Conservation (phyloP, 2,113 vertebrate species). For the Hypomesus transpacificus region DNA sequence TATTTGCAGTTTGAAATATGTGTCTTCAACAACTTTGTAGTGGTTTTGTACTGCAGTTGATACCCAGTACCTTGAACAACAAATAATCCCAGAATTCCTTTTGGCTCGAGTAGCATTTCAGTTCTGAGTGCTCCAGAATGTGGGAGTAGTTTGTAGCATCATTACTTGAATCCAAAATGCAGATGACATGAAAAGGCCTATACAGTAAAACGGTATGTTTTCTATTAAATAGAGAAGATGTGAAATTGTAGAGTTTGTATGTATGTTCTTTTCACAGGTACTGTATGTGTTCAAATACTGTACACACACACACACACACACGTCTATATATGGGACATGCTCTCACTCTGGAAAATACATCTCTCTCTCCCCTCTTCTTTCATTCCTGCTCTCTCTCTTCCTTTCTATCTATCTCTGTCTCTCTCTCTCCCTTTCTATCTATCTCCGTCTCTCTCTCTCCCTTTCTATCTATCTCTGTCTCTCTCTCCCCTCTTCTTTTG, state of each 20-base stretch:
- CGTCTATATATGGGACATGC: not conserved
- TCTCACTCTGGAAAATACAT: slow-evolving; percentile 48
- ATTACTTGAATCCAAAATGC: too few relatives aligned
- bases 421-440: not conserved
- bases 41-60: slow-evolving; percentile 55
- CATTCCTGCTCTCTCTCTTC: not conserved
- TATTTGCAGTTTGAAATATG: slow-evolving; percentile 38
- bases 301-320: not conserved
- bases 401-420: not conserved
- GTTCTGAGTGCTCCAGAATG: too few relatives aligned
- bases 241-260: not conserved
- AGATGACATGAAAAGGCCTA: too few relatives aligned
- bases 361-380: not conserved
- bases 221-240: not conserved
- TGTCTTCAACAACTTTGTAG: slow-evolving; percentile 28
- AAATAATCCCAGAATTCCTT: too few relatives aligned
- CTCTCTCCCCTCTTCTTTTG: too few relatives aligned
- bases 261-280: too few relatives aligned
- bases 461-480: too few relatives aligned
- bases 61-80: slow-evolving; percentile 16
- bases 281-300: not conserved
- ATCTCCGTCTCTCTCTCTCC: not conserved
- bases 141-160: too few relatives aligned
- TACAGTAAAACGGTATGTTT: not conserved
- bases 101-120: too few relatives aligned